Evolutionary conservation across 2,797 vertebrate species (phyloP), one percentile per base, ranked within the genome.

Genomic region (Coregonus ussuriensis): DNA sequence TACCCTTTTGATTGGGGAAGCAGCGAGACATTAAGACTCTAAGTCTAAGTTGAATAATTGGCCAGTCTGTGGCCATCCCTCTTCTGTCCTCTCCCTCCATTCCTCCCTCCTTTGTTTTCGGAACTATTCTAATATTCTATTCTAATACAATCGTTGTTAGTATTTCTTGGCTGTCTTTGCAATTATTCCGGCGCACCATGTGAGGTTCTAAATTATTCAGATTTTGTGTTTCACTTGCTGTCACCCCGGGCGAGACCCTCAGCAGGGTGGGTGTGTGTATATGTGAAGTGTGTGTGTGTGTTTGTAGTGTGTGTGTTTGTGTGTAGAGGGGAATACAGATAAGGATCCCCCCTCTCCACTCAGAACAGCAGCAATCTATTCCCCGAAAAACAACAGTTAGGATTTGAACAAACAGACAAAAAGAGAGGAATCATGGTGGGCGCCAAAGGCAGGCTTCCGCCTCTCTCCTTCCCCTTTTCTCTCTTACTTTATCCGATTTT

Each of bases 151-250:
- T 47, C 9, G 0, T 56, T 83, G 82, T 82, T 85, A 80, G 79
- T 79, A 76, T 82, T 84, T 74, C 83, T 74, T 31, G 75, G 41
- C 83, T 81, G 82, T 78, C 83, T 71, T 80, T 77, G 79, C 82
- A 83, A 88, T 91, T 85, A 89, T 41, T 88, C 77, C 85, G 81
- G 16, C 13, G 70, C 53, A 31, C 71, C 18, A 31, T 59, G 71
- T 33, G 54, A 54, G 7, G 25, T 51, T 35, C 89, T 83, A 85
- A 89, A 88, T 87, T 80, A 91, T 88, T 88, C 80, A 7, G 53
- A 87, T 87, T 84, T 80, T 56, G 70, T 76, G 71, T 75, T 82
- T 73, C 74, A 35, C 59, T 63, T 41, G 78, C 41, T 54, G 35
- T 78, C 74, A 75, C 74, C 72, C 47, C 56, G 67, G 76, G 76